These are phyloP conservation scores for Tinamus guttatus DNA, from an alignment of 2,113 vertebrate genomes.

Conservation along the genomic window DNA sequence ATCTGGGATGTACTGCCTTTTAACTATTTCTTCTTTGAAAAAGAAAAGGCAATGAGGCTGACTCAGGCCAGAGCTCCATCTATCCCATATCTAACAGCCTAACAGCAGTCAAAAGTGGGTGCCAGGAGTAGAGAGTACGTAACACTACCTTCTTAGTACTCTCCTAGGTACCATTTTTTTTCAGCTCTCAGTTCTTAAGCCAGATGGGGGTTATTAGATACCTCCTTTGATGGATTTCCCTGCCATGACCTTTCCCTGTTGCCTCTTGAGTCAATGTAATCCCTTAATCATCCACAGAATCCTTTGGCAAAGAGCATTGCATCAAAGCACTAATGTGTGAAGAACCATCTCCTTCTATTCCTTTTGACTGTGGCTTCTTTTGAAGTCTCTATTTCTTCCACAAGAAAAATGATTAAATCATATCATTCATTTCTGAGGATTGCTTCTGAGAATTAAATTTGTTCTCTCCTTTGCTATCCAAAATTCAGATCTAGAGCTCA, in stretches of 20 bases:
- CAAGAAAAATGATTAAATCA: neutral
- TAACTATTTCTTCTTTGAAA: neutral
- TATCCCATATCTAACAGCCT: neutral
- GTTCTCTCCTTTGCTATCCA: neutral
- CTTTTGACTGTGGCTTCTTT: neutral
- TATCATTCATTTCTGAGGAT: neutral
- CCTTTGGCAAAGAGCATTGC: neutral
- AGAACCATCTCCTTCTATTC: neutral
- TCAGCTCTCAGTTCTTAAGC: neutral
- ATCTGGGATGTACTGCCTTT: neutral
- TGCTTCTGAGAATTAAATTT: neutral
- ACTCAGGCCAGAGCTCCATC: neutral
- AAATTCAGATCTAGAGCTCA: neutral
- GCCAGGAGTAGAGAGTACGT: neutral
- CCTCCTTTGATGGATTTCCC: neutral
- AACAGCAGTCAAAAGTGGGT: neutral
- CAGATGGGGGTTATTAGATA: neutral
- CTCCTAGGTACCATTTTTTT: neutral
- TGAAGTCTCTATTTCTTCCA: neutral
- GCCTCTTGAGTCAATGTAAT: neutral
- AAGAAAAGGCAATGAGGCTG: neutral
- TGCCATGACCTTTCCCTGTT: neutral
- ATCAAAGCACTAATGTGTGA: neutral
- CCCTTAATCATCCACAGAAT: neutral
- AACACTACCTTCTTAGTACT: neutral